Percentiles rank a stretch among this genome's conserved stretches.
phyloP scores from a whole-genome alignment of 2,797 vertebrate genomes.

The Prunella strophiata region DNA sequence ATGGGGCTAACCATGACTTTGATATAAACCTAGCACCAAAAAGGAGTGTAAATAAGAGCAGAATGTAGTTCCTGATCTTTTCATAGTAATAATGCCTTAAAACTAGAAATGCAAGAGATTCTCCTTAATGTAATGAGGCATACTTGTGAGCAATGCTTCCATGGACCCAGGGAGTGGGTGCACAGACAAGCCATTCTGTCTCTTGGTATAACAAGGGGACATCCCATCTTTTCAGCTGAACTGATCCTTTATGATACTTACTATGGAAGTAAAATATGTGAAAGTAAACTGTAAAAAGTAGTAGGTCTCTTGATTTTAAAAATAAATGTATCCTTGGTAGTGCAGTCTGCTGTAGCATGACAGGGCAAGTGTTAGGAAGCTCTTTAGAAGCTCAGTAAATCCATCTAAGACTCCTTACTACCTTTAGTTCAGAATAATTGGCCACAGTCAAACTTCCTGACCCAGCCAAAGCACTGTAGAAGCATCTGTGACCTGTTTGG shows the following conservation, averaged over 20 bases:
- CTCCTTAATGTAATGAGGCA: not conserved
- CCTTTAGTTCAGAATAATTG: not conserved
- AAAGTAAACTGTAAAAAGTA: slow-evolving; percentile 33
- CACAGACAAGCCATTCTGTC: not conserved
- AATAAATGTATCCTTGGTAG: not conserved
- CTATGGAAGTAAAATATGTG: not conserved
- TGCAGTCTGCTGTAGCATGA: not conserved
- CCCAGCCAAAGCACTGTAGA: not conserved
- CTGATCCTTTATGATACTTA: not conserved
- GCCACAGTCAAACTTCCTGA: not conserved
- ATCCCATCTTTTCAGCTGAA: not conserved
- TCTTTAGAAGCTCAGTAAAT: not conserved
- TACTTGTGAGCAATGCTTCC: not conserved
- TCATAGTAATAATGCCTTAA: slow-evolving; percentile 11
- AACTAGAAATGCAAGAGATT: not conserved
- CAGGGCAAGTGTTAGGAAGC: not conserved
- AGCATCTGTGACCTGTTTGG: not conserved
- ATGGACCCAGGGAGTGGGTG: not conserved
- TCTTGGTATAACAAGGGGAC: not conserved
- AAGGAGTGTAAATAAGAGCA: not conserved
- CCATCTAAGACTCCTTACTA: not conserved
- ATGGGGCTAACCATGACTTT: slow-evolving; percentile 7
- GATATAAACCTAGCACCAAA: not conserved
- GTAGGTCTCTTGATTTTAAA: not conserved
- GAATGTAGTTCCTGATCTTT: not conserved